Evolutionary conservation across 2,797 vertebrate species (phyloP).

Genomic region (Danio kyathit): DNA sequence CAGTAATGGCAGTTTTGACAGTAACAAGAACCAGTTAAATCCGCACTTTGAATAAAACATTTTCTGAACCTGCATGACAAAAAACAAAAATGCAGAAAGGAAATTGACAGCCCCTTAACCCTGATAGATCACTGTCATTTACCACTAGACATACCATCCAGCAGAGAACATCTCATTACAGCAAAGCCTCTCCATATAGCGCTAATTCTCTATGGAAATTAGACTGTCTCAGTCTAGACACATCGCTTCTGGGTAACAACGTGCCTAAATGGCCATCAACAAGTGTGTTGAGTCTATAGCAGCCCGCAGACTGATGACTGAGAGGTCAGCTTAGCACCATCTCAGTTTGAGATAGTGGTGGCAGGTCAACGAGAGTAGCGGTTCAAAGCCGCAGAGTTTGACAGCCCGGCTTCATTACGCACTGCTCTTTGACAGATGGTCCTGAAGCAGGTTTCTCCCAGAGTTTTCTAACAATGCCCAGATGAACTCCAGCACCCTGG

Average conservation of each 20-base stretch:
- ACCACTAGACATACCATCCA: slow-evolving; percentile 26
- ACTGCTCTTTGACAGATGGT: slow-evolving; percentile 51
- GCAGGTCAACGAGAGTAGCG: slow-evolving; percentile 20
- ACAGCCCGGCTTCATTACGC: slow-evolving; percentile 54
- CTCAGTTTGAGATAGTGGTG: slow-evolving; percentile 21
- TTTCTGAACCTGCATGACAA: slow-evolving; percentile 29
- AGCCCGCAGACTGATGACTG: slow-evolving; percentile 24
- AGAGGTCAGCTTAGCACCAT: slow-evolving; percentile 27
- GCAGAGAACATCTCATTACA: slow-evolving; percentile 38
- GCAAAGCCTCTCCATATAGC: slow-evolving; percentile 35
- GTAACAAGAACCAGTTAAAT: slow-evolving; percentile 31
- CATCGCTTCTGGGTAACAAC: slow-evolving; percentile 35
- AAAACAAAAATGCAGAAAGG: not conserved
- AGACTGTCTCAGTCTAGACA: slow-evolving; percentile 15
- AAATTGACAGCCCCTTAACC: slow-evolving; percentile 45
- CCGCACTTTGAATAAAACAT: slow-evolving; percentile 30
- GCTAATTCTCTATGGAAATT: slow-evolving; percentile 50
- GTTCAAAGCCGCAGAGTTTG: slow-evolving; percentile 33
- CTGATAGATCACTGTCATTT: slow-evolving; percentile 45
- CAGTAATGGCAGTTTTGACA: not conserved
- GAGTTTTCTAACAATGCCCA: slow-evolving; percentile 42
- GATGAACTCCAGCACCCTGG: slow-evolving; percentile 14
- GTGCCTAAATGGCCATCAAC: slow-evolving; percentile 47
- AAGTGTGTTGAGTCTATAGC: slow-evolving; percentile 7
- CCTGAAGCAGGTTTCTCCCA: slow-evolving; percentile 42